phyloP scores from a whole-genome alignment of 2,888 invertebrate genomes.

The Mesochorus sp. region DNA sequence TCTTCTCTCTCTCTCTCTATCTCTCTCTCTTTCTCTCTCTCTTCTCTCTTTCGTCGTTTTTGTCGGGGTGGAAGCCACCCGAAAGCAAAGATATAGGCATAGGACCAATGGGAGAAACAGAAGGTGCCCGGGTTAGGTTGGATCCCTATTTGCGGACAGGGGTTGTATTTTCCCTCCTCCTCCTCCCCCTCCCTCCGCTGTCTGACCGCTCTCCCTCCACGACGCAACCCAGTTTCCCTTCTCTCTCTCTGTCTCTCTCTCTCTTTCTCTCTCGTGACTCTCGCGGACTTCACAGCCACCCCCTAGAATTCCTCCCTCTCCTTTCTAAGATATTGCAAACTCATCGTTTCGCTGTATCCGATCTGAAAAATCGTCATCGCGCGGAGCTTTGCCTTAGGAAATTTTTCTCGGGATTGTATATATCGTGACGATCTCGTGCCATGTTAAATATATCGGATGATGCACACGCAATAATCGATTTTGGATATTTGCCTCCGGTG shows the following conservation, averaged over 20 bases:
- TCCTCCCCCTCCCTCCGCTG: background rate
- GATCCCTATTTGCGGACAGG: slow-evolving; percentile 40
- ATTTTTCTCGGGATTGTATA: too few species aligned
- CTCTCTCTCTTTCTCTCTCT: background rate
- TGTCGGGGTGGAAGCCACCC: slow-evolving; percentile 58
- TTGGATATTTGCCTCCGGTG: background rate
- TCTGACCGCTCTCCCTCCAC: slow-evolving; percentile 14
- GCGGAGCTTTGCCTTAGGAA: too few species aligned
- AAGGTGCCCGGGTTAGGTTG: slow-evolving; percentile 31
- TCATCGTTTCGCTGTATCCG: too few species aligned
- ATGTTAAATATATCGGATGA: background rate
- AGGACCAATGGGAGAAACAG: slow-evolving; percentile 10
- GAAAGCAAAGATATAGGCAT: slow-evolving; percentile 38
- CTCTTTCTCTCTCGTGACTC: background rate
- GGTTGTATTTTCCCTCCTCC: slow-evolving; percentile 29
- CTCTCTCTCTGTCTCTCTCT: background rate
- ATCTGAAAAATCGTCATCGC: too few species aligned
- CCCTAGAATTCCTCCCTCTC: background rate
- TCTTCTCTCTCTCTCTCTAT: slow-evolving; percentile 12
- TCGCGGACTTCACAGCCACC: too few species aligned
- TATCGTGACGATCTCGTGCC: too few species aligned
- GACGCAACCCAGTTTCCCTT: background rate
- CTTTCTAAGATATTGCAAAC: too few species aligned
- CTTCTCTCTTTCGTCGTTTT: slow-evolving; percentile 6
- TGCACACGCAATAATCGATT: slow-evolving; percentile 47